phyloP scores from a whole-genome alignment of 2,797 vertebrate genomes.

The Masticophis lateralis region DNA sequence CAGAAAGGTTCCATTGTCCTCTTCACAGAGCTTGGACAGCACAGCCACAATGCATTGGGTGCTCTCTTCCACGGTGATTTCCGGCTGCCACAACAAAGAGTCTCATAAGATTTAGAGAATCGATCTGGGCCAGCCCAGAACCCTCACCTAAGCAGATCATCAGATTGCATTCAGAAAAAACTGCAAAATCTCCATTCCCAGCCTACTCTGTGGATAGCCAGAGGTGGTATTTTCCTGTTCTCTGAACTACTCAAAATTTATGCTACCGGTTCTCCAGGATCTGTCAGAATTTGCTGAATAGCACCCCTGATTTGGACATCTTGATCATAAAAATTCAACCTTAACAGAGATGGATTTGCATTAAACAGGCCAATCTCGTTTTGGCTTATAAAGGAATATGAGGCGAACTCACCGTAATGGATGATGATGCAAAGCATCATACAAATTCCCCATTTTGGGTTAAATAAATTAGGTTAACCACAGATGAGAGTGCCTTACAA shows the following conservation, averaged over 20 bases:
- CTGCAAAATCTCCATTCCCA: too few relatives aligned
- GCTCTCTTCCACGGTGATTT: neutral
- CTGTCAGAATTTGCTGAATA: too few relatives aligned
- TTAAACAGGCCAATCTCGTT: too few relatives aligned
- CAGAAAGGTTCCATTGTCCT: neutral
- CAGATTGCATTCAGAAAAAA: too few relatives aligned
- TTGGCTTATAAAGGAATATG: too few relatives aligned
- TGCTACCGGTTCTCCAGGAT: too few relatives aligned
- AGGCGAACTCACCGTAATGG: neutral
- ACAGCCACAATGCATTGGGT: neutral
- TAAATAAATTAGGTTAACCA: neutral
- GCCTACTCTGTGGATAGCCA: too few relatives aligned
- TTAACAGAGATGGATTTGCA: too few relatives aligned
- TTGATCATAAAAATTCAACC: too few relatives aligned
- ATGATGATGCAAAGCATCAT: neutral
- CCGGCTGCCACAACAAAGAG: neutral
- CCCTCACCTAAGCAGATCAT: neutral
- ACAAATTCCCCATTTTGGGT: neutral
- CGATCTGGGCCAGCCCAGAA: neutral
- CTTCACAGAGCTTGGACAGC: neutral
- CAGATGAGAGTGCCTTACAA: neutral
- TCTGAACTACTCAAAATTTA: too few relatives aligned
- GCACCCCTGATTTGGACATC: too few relatives aligned
- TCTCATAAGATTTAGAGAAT: neutral
- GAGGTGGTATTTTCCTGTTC: too few relatives aligned